These are phyloP conservation scores for Heliconius hewitsoni DNA, from an alignment of 1,140 invertebrate genomes.

Conservation along the genomic window DNA sequence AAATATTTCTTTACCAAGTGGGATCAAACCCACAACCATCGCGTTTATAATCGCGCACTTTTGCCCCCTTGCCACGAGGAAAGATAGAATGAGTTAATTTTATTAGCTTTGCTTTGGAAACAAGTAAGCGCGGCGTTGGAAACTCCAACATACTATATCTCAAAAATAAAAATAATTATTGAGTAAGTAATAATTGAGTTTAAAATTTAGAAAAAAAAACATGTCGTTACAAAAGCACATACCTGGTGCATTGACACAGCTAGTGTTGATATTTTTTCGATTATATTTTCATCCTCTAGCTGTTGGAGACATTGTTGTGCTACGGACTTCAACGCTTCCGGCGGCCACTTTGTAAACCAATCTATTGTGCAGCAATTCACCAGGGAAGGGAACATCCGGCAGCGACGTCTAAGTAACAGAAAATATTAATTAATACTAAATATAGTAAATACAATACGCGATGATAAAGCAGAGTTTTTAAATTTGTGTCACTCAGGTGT, in stretches of 20 bases:
- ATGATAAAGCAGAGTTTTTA: background rate
- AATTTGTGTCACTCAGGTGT: background rate
- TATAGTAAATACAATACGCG: background rate
- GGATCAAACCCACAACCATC: no score
- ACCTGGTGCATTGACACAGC: conserved; percentile 90
- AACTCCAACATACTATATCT: no score
- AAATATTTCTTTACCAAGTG: no score
- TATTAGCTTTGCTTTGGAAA: no score
- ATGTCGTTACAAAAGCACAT: no score
- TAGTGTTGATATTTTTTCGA: conserved; percentile 84
- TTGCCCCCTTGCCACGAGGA: no score
- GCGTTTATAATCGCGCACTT: no score
- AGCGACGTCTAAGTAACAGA: conserved; percentile 81
- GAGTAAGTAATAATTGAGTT: no score
- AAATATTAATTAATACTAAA: background rate
- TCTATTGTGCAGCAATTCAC: conserved; percentile 97
- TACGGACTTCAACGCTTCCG: conserved; percentile 92
- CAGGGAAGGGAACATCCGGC: conserved; percentile 93
- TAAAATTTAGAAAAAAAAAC: no score
- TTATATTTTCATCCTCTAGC: conserved; percentile 56
- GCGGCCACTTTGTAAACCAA: conserved; percentile 95
- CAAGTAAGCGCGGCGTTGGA: no score
- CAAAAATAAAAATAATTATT: no score
- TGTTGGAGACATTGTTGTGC: conserved; percentile 77
- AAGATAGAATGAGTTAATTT: no score